These are phyloP conservation scores for Drosophila prosaltans DNA, from an alignment of 1,140 invertebrate genomes.

Conservation along the genomic window DNA sequence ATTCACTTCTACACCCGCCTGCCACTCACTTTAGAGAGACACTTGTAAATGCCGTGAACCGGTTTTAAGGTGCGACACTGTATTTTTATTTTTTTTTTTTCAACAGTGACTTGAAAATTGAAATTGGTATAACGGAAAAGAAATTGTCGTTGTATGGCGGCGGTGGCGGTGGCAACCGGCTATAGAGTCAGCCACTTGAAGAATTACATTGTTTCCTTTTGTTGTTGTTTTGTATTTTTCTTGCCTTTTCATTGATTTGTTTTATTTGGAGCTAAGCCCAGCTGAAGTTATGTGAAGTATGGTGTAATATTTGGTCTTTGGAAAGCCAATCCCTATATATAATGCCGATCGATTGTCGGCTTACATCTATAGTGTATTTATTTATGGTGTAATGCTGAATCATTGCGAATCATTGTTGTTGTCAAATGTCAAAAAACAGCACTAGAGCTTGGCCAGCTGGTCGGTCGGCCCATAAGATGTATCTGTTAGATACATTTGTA, in stretches of 20 bases:
- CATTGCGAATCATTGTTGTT: constrained; percentile 52
- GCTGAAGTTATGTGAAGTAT: constrained; percentile 32
- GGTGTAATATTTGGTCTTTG: constrained; percentile 55
- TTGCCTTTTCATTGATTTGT: neutral
- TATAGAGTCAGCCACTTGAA: constrained; percentile 50
- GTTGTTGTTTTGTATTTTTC: neutral
- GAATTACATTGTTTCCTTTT: constrained; percentile 28
- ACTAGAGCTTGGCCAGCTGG: constrained; percentile 7
- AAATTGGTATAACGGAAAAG: constrained; percentile 46
- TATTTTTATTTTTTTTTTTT: too few relatives aligned
- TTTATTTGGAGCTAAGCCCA: constrained; percentile 1
- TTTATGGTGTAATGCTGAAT: constrained; percentile 49
- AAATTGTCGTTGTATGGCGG: constrained; percentile 41
- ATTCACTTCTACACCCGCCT: constrained; percentile 9
- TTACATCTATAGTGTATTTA: constrained; percentile 30
- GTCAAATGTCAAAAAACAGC: constrained; percentile 45
- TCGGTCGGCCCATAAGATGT: neutral
- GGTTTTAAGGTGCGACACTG: constrained; percentile 72
- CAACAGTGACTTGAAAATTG: constrained; percentile 5
- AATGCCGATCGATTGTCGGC: constrained; percentile 33
- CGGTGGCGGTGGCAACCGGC: constrained; percentile 10
- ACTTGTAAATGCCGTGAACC: constrained; percentile 70
- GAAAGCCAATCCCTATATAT: constrained; percentile 64
- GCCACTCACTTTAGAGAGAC: constrained; percentile 17
- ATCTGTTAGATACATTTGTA: neutral